Base-by-base conservation (phyloP, 2,888 invertebrate genomes). In the Sinelater perroti region DNA sequence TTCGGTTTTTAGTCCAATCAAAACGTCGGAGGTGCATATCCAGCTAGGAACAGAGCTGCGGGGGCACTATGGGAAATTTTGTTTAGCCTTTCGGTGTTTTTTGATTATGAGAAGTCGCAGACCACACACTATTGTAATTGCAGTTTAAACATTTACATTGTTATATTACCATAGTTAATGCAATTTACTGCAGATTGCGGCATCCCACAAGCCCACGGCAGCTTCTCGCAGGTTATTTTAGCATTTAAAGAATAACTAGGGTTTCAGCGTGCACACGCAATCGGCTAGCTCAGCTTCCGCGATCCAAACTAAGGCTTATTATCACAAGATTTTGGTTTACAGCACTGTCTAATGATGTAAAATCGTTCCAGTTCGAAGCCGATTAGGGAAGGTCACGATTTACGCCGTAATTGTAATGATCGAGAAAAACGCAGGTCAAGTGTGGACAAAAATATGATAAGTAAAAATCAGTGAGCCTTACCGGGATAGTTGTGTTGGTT, bases 401-500 rank as follows among this genome's bases (percentile, higher is more conserved):
- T n/a, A n/a, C n/a, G n/a, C n/a, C n/a, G 26, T n/a, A 28, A 10
- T 3, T 2, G n/a, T n/a, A 30, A 17, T 30, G n/a, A 44, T 28
- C 44, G 30, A 40, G 30, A 16, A 44, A 30, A 28, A 44, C 14
- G n/a, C 7, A 40, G 8, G 8, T 6, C 7, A 24, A 24, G 8
- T 24, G 8, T 6, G n/a, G n/a, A 2, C 1, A 13, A 8, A 14
- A 47, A 47, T 18, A 33, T 17, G 10, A 17, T 31, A 31, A 18
- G 38, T 28, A 45, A 13, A 10, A 45, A 46, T 20, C 14, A 44
- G 17, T 20, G 13, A 11, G 17, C 2, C 61, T 67, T 56, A 66
- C 68, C 67, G 8, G 56, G 56, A 56, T 53, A 58, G 17, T 38
- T n/a, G n/a, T n/a, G n/a, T n/a, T n/a, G 10, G 11, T 33, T 21